phyloP scores from a whole-genome alignment of 2,888 invertebrate species.

The Conchocele bisecta region DNA sequence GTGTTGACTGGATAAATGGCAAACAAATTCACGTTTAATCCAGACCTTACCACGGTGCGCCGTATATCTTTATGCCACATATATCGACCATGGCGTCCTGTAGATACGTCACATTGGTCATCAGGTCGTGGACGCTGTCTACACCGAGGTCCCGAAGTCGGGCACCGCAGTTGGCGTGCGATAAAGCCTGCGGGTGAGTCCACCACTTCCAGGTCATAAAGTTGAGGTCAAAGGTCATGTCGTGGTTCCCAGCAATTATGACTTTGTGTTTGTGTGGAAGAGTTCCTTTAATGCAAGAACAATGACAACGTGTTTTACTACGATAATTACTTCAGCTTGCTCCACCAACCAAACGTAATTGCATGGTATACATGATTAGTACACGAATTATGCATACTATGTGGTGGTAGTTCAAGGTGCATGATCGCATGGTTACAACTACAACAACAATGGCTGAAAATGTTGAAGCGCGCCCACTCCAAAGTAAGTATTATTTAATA shows the following conservation, averaged over 20 bases:
- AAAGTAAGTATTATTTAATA: too few species aligned
- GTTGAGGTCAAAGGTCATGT: conserved; percentile 89
- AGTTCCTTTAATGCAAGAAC: conserved; percentile 84
- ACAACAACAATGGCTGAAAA: too few species aligned
- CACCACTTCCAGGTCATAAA: conserved; percentile 46
- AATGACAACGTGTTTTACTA: too few species aligned
- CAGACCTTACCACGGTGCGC: conserved; percentile 90
- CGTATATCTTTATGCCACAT: conserved; percentile 91
- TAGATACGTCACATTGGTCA: conserved; percentile 91
- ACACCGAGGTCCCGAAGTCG: conserved; percentile 51
- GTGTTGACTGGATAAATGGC: too few species aligned
- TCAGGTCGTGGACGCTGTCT: conserved; percentile 82
- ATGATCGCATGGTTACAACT: too few species aligned
- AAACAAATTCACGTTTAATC: too few species aligned
- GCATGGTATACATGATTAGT: too few species aligned
- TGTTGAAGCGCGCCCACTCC: too few species aligned
- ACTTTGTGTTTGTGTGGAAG: conserved; percentile 91
- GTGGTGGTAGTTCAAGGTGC: too few species aligned
- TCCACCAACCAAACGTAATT: too few species aligned
- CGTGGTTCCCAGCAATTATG: conserved; percentile 94
- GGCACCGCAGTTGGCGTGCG: conserved; percentile 47
- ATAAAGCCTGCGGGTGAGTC: conserved; percentile 17
- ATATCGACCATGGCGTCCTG: conserved; percentile 88
- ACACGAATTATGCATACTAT: too few species aligned
- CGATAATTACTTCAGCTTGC: too few species aligned